Conservation (phyloP, 1,140 invertebrate genomes). For the Zaprionus inermis region DNA sequence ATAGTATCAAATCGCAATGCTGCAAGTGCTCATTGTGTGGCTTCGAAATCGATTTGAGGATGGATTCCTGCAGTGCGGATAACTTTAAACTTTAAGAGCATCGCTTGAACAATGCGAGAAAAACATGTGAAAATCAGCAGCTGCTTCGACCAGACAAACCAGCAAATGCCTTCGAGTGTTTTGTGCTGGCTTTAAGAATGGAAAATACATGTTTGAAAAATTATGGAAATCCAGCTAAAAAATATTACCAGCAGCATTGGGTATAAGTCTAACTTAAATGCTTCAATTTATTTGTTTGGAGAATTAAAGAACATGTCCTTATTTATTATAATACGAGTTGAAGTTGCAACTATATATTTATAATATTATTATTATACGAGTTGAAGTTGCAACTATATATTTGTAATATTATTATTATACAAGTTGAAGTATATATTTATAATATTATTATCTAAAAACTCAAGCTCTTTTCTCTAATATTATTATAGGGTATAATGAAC, state of each 20-base stretch:
- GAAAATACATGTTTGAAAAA: not conserved
- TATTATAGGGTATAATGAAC: not conserved
- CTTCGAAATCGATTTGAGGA: conserved; percentile 59
- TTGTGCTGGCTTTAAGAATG: not conserved
- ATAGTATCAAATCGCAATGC: conserved; percentile 10
- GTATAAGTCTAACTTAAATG: too few relatives aligned
- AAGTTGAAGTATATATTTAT: not conserved
- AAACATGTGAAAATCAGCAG: conserved; percentile 19
- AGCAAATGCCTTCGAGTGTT: not conserved
- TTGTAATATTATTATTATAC: too few relatives aligned
- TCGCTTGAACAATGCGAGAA: not conserved
- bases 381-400: too few relatives aligned
- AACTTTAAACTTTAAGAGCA: conserved; percentile 20
- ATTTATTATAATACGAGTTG: too few relatives aligned
- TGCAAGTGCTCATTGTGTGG: conserved; percentile 55
- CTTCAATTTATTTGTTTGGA: too few relatives aligned
- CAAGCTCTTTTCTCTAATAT: not conserved
- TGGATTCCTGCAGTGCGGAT: conserved; percentile 34
- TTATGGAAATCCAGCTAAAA: not conserved
- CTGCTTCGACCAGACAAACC: not conserved
- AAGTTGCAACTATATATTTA: too few relatives aligned
- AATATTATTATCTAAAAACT: too few relatives aligned
- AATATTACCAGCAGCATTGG: too few relatives aligned
- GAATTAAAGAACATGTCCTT: too few relatives aligned
- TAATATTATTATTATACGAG: too few relatives aligned